Conservation (phyloP, 1,140 invertebrate genomes). For the Pentalonia nigronervosa region DNA sequence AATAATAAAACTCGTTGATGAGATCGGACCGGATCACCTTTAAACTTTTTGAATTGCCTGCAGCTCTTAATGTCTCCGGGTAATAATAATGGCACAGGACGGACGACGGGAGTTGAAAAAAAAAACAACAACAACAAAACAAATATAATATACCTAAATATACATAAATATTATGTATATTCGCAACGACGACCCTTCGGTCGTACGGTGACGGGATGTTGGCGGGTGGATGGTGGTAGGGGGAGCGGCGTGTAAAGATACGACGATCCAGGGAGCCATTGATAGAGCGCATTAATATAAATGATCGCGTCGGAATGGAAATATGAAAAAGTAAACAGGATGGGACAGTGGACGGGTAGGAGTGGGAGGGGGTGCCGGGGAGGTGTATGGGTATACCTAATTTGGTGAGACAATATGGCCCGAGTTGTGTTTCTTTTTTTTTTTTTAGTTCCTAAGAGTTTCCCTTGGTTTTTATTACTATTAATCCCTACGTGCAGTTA, state of each 20-base stretch:
- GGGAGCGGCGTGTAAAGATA: conserved; percentile 60
- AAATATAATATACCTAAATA: conserved; percentile 8
- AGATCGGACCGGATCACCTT: conserved; percentile 57
- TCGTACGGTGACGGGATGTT: background rate
- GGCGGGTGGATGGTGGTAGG: conserved; percentile 26
- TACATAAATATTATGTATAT: background rate
- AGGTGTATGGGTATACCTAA: conserved; percentile 56
- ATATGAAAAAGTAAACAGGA: conserved; percentile 63
- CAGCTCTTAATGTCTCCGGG: conserved; percentile 56
- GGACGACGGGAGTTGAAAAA: conserved; percentile 32
- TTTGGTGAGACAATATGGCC: conserved; percentile 58
- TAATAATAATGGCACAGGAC: conserved; percentile 33
- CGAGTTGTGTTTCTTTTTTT: conserved; percentile 52
- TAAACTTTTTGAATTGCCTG: conserved; percentile 56
- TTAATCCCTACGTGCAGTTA: conserved; percentile 57
- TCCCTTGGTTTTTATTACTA: conserved; percentile 58
- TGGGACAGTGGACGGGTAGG: conserved; percentile 45
- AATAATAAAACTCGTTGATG: conserved; percentile 58
- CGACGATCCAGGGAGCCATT: conserved; percentile 63
- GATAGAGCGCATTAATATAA: conserved; percentile 64
- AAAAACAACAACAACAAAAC: background rate
- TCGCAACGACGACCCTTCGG: conserved; percentile 32
- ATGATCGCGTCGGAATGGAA: conserved; percentile 62
- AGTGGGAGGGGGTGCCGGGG: background rate
- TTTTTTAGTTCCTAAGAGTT: conserved; percentile 40